A percentile compares a stretch with the other conserved stretches of the same genome.
These are phyloP conservation scores for Catharus minimus DNA, from an alignment of 2,113 vertebrate genomes.

Conservation along the genomic window DNA sequence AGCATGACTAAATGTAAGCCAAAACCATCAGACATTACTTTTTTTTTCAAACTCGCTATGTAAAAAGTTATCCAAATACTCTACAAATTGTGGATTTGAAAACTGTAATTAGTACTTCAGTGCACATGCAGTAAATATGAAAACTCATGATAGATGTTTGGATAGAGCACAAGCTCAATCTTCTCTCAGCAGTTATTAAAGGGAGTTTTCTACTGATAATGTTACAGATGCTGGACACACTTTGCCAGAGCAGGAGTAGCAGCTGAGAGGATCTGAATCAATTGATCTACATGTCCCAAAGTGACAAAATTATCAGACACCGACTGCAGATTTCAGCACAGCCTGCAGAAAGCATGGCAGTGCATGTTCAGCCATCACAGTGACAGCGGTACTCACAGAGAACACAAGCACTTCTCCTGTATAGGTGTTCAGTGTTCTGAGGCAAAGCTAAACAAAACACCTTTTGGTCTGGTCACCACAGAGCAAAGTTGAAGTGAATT, in stretches of 20 bases:
- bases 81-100: background rate
- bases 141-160: background rate
- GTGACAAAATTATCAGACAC: background rate
- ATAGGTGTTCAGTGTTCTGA: accelerated
- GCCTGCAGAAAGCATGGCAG: background rate
- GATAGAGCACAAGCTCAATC: background rate
- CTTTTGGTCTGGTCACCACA: background rate
- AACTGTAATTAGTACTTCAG: background rate
- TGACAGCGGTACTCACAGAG: background rate
- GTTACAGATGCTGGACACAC: background rate
- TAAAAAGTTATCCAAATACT: background rate
- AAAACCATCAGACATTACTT: background rate
- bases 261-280: background rate
- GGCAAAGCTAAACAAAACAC: background rate
- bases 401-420: background rate
- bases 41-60: accelerated
- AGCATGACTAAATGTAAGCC: background rate
- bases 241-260: background rate
- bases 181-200: background rate
- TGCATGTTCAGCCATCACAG: background rate
- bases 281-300: background rate
- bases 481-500: background rate
- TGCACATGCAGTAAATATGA: background rate
- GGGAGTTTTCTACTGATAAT: background rate
- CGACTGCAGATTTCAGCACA: background rate